phyloP scores from a whole-genome alignment of 2,888 invertebrate species.

The Trisateles emortualis region DNA sequence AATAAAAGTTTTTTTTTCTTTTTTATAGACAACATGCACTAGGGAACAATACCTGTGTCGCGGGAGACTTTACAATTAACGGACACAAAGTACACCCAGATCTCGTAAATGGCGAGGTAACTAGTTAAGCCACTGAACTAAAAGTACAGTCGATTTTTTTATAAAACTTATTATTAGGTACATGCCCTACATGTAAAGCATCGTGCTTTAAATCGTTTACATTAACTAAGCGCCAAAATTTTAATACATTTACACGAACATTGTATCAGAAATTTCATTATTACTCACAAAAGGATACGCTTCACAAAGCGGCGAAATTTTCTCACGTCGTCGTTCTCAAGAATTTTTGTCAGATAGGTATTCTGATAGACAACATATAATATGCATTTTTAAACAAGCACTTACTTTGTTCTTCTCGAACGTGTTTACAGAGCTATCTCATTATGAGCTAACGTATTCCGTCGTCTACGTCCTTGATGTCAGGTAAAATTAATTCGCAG shows the following conservation, averaged over 20 bases:
- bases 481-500: constrained; percentile 81
- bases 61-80: no score
- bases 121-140: no score
- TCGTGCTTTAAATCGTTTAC: background rate
- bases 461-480: constrained; percentile 69
- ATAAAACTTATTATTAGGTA: no score
- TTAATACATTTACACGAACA: background rate
- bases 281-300: background rate
- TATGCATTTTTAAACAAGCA: constrained; percentile 57
- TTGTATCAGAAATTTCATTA: constrained; percentile 1
- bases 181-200: no score
- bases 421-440: constrained; percentile 69
- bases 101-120: no score
- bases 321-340: constrained; percentile 23
- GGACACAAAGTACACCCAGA: no score
- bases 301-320: background rate
- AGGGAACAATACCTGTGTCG: no score
- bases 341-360: constrained; percentile 32
- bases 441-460: constrained; percentile 74
- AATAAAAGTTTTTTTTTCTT: no score
- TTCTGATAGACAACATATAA: constrained; percentile 50
- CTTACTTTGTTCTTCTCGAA: constrained; percentile 54
- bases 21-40: no score
- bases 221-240: background rate
- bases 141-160: no score